Evolutionary conservation across 2,888 invertebrate species (phyloP).

Genomic region (Smittia sp.): DNA sequence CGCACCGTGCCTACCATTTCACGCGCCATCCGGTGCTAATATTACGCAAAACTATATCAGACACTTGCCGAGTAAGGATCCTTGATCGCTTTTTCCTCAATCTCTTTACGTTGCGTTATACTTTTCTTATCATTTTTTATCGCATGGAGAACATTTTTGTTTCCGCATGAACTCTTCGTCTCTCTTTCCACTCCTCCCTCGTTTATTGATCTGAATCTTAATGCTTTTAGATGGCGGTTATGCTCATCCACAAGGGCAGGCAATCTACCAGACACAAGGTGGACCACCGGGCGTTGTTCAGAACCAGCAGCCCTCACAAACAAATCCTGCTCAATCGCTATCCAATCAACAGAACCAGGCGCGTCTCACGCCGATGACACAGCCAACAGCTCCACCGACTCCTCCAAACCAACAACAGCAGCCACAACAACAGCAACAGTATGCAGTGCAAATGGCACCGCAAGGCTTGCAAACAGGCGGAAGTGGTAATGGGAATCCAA

Average conservation of each 20-base stretch:
- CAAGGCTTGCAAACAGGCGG: slow-evolving; percentile 39
- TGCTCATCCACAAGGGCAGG: slow-evolving; percentile 25
- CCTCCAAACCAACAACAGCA: slow-evolving; percentile 31
- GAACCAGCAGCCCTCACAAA: slow-evolving; percentile 6
- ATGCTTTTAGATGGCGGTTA: slow-evolving; percentile 31
- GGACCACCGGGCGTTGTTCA: not conserved
- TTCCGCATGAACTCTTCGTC: not conserved
- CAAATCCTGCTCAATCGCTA: slow-evolving; percentile 6
- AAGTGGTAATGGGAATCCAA: slow-evolving; percentile 25
- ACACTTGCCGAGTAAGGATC: slow-evolving; percentile 40
- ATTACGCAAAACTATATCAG: slow-evolving; percentile 30
- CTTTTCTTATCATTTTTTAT: slow-evolving; percentile 14
- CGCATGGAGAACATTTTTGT: not conserved
- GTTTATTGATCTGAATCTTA: not conserved
- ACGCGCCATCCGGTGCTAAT: slow-evolving; percentile 21
- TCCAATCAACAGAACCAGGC: slow-evolving; percentile 6
- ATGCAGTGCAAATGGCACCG: slow-evolving; percentile 42
- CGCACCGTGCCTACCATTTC: slow-evolving; percentile 25
- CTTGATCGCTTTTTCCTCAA: not conserved
- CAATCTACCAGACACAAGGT: slow-evolving; percentile 29
- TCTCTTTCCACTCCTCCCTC: not conserved
- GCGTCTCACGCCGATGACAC: slow-evolving; percentile 30
- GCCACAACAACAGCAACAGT: slow-evolving; percentile 37
- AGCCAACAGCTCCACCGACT: slow-evolving; percentile 40
- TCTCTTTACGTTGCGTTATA: not conserved